Evolutionary conservation across 2,888 invertebrate species (phyloP), one percentile per base, ranked within the genome.

Genomic region (Deilephila porcellus): DNA sequence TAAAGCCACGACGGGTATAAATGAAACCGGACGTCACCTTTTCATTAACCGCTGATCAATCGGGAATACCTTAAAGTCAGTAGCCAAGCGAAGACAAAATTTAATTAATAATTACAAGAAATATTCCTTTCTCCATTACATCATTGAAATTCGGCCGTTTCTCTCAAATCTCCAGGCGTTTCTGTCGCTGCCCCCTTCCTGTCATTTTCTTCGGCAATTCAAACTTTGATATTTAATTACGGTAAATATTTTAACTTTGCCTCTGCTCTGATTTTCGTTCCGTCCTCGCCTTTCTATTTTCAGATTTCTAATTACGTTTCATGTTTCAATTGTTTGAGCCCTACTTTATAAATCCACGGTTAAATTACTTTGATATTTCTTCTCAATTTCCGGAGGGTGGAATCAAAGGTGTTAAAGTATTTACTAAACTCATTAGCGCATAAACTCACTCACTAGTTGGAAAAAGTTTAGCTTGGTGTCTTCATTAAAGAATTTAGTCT

Each of bases 211-310:
- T 67, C 67, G 52, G 25, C 67, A 67, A 52, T 67, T 67, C 52
- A 67, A 67, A 67, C 67, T 67, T 67, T 52, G 52, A 52, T 67
- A 67, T 67, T 67, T 67, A 67, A 67, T 67, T 67, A 67, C 45
- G 67, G 67, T 67, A 45, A 67, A 67, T 67, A 67, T 67, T 67
- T 67, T 52, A 67, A 67, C 67, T 52, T 67, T 45, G 45, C 52
- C 34, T 34, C 34, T 20, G 67, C 67, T 45, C 45, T 52, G 67
- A 67, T 67, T 67, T 34, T 29, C 52, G 45, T 52, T 37, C 37
- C 67, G 64, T 63, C 63, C 37, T 11, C 5, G 14, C 52, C 45
- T 52, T 20, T 52, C 45, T 67, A 52, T 67, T 67, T 67, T 67
- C 67, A 11, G 67, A 67, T 45, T 67, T 67, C 67, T 52, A 67